Base-by-base conservation (phyloP, 2,888 invertebrate genomes). In the Polylopha cassiicola region DNA sequence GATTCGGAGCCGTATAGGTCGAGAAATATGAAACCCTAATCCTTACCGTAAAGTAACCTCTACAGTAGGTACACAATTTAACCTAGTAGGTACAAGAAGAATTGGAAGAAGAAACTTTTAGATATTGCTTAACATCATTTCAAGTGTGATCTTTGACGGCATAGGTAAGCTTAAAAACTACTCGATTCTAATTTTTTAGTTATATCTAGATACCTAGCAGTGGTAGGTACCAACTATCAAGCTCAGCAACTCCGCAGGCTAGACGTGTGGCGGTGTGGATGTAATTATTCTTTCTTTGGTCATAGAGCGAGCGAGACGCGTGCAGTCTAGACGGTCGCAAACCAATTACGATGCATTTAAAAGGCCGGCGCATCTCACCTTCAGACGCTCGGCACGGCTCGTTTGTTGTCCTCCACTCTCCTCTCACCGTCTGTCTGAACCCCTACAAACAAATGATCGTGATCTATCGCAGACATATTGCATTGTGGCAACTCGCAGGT, bases 361-460 rank as follows among this genome's bases (percentile, higher is more conserved):
- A 73, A 71, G 65, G 65, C 62, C 61, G 55, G 61, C 49, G 39
- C 66, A 59, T 59, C 60, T 77, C 75, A 78, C 77, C 76, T 78
- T 65, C 65, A 76, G 77, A 78, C 77, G 65, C 51, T 62, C 63
- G 58, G 58, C 65, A 64, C 65, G 65, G 58, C 61, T 66, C 68
- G 66, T 64, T 61, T 71, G 65, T 61, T 67, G 73, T 75, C 73
- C 72, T 71, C 64, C 54, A n/a, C n/a, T n/a, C n/a, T 53, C 44
- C 62, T 61, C 53, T 58, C 49, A 38, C 44, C 36, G 53, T 55
- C 56, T 52, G 73, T 73, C 76, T 73, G 74, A 73, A 73, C 77
- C 65, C 67, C 32, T 63, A 65, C 69, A 74, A 73, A 74, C 68
- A 73, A 54, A n/a, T 58, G 59, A 61, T 65, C 55, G 47, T 46